Base-by-base conservation (phyloP, 2,113 vertebrate species). In the Brachypteracias leptosomus region DNA sequence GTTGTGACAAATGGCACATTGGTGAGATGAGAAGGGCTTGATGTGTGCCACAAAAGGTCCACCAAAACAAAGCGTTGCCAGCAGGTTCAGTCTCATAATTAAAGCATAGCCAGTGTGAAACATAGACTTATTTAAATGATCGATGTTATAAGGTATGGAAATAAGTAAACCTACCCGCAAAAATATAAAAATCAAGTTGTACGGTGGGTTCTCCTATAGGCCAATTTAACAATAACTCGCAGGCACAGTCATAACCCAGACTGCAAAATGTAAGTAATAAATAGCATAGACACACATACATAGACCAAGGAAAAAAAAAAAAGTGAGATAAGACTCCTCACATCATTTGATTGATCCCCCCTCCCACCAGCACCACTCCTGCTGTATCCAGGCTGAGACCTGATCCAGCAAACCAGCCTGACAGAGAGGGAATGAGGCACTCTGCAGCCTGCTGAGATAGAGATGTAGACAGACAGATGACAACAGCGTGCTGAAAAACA, bases 31-130 rank as follows among this genome's bases (percentile, higher is more conserved):
- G 29, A 33, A 61, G 18, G n/a, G 6, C 9, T 29, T 31, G 18
- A 54, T 22, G 24, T 28, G 13, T 58, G 40, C 49, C n/a, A 40
- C 22, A 85, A n/a, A 42, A 16, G 5, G 11, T 16, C 68, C 24
- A 58, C 58, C 29, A 40, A 66, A 77, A 38, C 36, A 66, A 5
- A 0, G 0, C 0, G 1, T 9, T 28, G 13, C 13, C 18, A 51
- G 17, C 0, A 3, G 46, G 54, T 90, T 65, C 18, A 19, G 4
- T 25, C 33, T 67, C 42, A 55, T 19, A 88, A 51, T 74, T 70
- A 70, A 76, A 70, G 12, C 16, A 18, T 11, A 47, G 3, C 13
- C 59, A 47, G 4, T 36, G 11, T 62, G 38, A 77, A 59, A 13
- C 8, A 51, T 8, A 38, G 21, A 18, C 7, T n/a, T 36, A 36